Base-by-base conservation (phyloP, 2,113 vertebrate genomes). In the Brienomyrus brachyistius region DNA sequence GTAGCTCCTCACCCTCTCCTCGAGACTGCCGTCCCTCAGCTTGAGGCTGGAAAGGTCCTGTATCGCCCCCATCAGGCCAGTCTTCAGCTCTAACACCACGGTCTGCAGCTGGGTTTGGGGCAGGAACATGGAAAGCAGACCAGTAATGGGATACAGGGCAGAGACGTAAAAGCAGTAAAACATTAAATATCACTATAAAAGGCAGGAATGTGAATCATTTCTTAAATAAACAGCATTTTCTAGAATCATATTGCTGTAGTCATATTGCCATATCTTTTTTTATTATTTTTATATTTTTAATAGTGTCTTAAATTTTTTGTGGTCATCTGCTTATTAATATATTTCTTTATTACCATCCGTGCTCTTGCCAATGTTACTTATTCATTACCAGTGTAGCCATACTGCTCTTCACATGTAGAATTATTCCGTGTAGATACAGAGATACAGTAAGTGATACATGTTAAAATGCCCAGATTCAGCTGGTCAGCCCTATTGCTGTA, bases 21-120 rank as follows among this genome's bases (percentile, higher is more conserved):
- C 97, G 94, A 99, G 92, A 89, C 95, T 94, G 0, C 95, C 96
- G 92, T 98, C 97, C 91, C 95, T 97, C 93, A 97, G 97, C 86
- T 97, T 97, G 93, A 99, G 97, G 90, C 96, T 93, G 0, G 95
- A 93, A 92, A 98, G 94, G 88, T 98, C 97, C 90, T 95, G 96
- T 94, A 98, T 96, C 0, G 97, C 96, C 54, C 95, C 94, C 19
- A 96, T 97, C 93, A 99, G 97, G 90, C 97, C 97, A 10, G 96
- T 94, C 89, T 97, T 98, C 92, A 99, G 96, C 94, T 99, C 98
- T 13, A 95, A 96, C 95, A 97, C 97, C 91, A 99, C 93, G 88
- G 96, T 96, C 96, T 99, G 97, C 95, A 99, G 96, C 95, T 96
- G 91, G 31, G 31, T 45, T 23, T 5, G 66, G 11, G 83, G 27